Evolutionary conservation across 2,888 invertebrate species (phyloP), one percentile per base, ranked within the genome.

Genomic region (Podabrus alpinus): DNA sequence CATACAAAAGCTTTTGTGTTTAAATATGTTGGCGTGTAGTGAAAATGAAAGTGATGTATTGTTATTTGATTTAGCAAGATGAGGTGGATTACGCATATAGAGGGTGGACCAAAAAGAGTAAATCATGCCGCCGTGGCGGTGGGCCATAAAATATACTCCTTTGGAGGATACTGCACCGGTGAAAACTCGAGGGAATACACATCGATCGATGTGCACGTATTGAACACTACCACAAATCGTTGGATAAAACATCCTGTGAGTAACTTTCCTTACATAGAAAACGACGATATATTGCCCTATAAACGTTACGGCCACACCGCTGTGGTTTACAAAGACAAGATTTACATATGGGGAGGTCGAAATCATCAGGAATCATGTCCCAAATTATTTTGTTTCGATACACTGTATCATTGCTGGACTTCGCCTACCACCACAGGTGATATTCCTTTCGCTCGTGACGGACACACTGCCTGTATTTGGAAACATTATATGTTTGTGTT

Each of bases 291-390:
- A 66, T 89, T 92, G 66, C 96, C 95, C 0, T 95, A 94, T 85
- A 95, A 95, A 87, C 90, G 95, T 80, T 98, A 97, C 88, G 97
- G 97, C 0, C 97, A 98, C 85, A 95, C 97, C n/a, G 94, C 94
- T 66, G 94, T 96, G 2, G 92, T 92, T 0, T 93, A 94, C 85
- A 91, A 91, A 59, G 91, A 93, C 66, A 93, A 92, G 86, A 92
- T 95, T 13, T 96, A 94, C 84, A 91, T 98, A 82, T 98, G 97
- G 96, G 97, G 98, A 68, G 97, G 97, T 2, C 90, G 97, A 78
- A 97, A 97, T 86, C 97, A 97, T 86, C 91, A 91, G 80, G 91
- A 92, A 25, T 93, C 95, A 7, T 96, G 95, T 87, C 94, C 94
- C 82, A 91, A 90, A 19, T 89, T 98, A 0, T 96, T 93, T 83